Conservation (phyloP, 35 echinoderm and acorn worm species). For the Eucidaris tribuloides region DNA sequence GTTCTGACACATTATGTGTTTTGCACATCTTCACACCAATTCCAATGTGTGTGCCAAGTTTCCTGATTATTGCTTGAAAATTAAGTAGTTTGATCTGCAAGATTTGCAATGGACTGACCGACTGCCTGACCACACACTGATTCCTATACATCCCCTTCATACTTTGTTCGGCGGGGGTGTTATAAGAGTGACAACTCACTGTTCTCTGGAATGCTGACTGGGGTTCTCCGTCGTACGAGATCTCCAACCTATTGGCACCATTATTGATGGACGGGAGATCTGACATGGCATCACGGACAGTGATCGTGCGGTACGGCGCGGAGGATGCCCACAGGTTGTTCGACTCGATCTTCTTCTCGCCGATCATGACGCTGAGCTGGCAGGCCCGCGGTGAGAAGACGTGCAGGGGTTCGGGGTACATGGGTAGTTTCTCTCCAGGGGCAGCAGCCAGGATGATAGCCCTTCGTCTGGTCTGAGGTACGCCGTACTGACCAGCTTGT, state of each 20-base stretch:
- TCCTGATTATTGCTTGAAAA: background rate
- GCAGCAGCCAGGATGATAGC: constrained; percentile 97
- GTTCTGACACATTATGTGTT: no score
- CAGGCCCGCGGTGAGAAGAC: constrained; percentile 86
- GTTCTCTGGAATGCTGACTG: constrained; percentile 89
- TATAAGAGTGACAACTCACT: constrained; percentile 57
- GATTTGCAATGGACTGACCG: no score
- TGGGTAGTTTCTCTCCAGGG: constrained; percentile 86
- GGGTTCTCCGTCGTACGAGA: constrained; percentile 92
- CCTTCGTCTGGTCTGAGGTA: constrained; percentile 87
- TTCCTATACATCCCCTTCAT: no score
- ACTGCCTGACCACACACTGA: no score
- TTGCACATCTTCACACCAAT: no score
- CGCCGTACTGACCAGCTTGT: constrained; percentile 97
- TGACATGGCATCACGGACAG: constrained; percentile 84
- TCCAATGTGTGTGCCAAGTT: no score
- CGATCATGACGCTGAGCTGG: constrained; percentile 79
- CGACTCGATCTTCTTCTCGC: constrained; percentile 71
- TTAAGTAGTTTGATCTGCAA: no score
- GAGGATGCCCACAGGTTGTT: constrained; percentile 75
- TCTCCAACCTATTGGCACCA: constrained; percentile 81
- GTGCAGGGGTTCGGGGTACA: constrained; percentile 90
- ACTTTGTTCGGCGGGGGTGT: no score
- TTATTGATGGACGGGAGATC: constrained; percentile 85
- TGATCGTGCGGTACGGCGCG: constrained; percentile 91